Evolutionary conservation across 2,888 invertebrate genomes (phyloP).

Genomic region (Tiliacea citrago): DNA sequence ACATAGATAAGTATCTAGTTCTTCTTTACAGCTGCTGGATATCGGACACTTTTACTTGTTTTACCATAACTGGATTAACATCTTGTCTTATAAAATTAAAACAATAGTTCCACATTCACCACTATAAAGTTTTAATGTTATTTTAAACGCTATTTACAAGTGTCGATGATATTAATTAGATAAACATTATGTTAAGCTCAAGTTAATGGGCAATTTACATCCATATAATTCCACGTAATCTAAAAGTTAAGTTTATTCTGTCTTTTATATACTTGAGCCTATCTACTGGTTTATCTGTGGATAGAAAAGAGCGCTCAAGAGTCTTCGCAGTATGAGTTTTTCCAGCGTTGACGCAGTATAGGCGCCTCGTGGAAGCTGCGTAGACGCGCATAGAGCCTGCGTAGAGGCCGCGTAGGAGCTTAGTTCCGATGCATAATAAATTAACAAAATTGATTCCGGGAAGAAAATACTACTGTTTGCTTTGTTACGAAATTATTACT

Average conservation of each 20-base stretch:
- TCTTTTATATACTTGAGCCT: neutral
- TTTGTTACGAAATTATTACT: constrained; percentile 1
- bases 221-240: constrained; percentile 19
- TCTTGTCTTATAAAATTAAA: constrained; percentile 14
- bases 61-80: neutral
- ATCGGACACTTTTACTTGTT: constrained; percentile 15
- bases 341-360: neutral
- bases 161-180: constrained; percentile 12
- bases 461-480: neutral
- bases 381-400: too few relatives aligned
- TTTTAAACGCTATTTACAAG: constrained; percentile 20
- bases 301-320: neutral
- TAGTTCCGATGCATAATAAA: neutral
- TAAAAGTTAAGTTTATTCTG: neutral
- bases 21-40: constrained; percentile 10
- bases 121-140: constrained; percentile 12
- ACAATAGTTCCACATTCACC: constrained; percentile 23
- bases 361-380: neutral
- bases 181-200: constrained; percentile 22
- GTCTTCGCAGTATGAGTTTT: neutral
- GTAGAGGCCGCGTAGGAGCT: neutral
- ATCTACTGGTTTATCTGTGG: neutral
- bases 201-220: constrained; percentile 19
- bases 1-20: neutral
- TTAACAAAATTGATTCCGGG: neutral